Conservation (phyloP, 1,140 invertebrate genomes). For the Phocides pigmalion region DNA sequence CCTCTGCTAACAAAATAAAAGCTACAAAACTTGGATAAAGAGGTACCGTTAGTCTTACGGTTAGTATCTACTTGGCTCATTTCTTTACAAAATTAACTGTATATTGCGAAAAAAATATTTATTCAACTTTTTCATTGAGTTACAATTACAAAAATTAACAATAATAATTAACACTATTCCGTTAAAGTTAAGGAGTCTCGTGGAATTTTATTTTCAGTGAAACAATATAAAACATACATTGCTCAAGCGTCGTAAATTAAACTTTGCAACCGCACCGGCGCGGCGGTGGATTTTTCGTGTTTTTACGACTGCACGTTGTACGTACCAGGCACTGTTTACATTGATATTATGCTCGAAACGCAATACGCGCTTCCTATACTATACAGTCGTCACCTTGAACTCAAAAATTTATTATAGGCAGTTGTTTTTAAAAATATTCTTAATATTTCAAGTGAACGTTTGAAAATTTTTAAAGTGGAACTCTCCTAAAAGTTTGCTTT, state of each 20-base stretch:
- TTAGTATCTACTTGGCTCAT: background rate
- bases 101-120: too few relatives aligned
- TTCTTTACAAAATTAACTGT: background rate
- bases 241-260: conserved; percentile 24
- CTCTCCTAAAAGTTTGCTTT: too few relatives aligned
- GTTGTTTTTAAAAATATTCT: too few relatives aligned
- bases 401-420: too few relatives aligned
- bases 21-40: conserved; percentile 24
- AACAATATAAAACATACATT: conserved; percentile 18
- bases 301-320: conserved; percentile 26
- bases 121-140: too few relatives aligned
- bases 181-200: background rate
- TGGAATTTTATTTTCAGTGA: conserved; percentile 7
- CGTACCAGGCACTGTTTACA: conserved; percentile 25
- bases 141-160: too few relatives aligned
- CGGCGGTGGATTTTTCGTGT: conserved; percentile 15
- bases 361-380: background rate
- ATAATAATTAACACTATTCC: background rate
- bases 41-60: conserved; percentile 9
- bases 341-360: conserved; percentile 4
- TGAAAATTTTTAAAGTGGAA: too few relatives aligned
- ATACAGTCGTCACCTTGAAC: too few relatives aligned
- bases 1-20: conserved; percentile 54
- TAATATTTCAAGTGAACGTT: too few relatives aligned
- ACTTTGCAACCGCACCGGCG: conserved; percentile 23